A percentile compares a stretch with the other conserved stretches of the same genome.
These are phyloP conservation scores for Hoplostethus atlanticus DNA, from an alignment of 2,797 vertebrate species.

Conservation along the genomic window DNA sequence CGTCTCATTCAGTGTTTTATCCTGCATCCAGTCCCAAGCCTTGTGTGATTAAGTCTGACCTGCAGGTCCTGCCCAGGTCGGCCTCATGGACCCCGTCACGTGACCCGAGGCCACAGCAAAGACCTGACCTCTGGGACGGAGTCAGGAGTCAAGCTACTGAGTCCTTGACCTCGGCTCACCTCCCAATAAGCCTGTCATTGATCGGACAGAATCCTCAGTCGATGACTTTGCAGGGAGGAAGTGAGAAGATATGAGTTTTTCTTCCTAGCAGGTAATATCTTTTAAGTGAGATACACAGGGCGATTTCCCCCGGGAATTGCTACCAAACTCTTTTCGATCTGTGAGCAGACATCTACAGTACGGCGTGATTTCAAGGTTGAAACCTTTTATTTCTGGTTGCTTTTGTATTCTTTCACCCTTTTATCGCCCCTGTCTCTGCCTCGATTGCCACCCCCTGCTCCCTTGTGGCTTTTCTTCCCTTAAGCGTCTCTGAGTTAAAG, in stretches of 20 bases:
- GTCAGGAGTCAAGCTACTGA: slow-evolving; percentile 43
- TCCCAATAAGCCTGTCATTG: slow-evolving; percentile 30
- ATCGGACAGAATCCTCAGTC: slow-evolving; percentile 41
- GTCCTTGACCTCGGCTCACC: slow-evolving; percentile 53
- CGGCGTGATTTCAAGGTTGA: not conserved
- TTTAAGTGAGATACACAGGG: slow-evolving; percentile 32
- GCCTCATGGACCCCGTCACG: not conserved
- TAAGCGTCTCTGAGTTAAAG: slow-evolving; percentile 5
- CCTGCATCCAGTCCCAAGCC: not conserved
- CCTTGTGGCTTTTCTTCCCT: slow-evolving; percentile 14
- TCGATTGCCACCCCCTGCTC: not conserved
- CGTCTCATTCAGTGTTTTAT: not conserved
- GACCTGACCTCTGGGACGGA: slow-evolving; percentile 8
- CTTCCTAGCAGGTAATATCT: slow-evolving; percentile 33
- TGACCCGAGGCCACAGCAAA: slow-evolving; percentile 2
- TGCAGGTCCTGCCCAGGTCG: slow-evolving; percentile 7
- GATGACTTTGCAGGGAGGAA: slow-evolving; percentile 29
- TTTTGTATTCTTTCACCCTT: slow-evolving; percentile 28
- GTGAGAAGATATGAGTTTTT: slow-evolving; percentile 33
- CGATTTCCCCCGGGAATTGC: slow-evolving; percentile 2
- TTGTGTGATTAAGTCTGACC: slow-evolving; percentile 37
- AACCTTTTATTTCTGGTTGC: slow-evolving; percentile 22
- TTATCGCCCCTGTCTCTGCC: not conserved
- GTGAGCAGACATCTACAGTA: too few relatives aligned
- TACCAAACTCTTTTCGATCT: too few relatives aligned